Evolutionary conservation across 2,113 vertebrate genomes (phyloP), one percentile per base, ranked within the genome.

Genomic region (Trinectes maculatus): DNA sequence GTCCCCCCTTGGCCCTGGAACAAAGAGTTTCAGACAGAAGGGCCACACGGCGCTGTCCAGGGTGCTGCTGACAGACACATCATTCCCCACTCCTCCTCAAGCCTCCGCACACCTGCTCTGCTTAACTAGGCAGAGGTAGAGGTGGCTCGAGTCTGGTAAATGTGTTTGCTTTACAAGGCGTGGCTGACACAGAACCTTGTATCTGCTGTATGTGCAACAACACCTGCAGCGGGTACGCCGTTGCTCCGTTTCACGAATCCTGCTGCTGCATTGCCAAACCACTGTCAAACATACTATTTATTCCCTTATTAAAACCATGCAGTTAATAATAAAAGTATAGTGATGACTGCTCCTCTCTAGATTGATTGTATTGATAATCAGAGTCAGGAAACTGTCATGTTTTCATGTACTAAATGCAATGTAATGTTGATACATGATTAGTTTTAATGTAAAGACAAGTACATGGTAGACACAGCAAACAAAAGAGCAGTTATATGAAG

Each of bases 51-150:
- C 85, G 85, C 89, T 91, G 68, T 93, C 84, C 89, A 87, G 69
- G 89, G 87, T 91, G 74, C 92, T 91, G 81, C 89, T 90, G 77
- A 84, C 80, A 84, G 71, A 87, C 76, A 77, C 74, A 74, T 85
- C 55, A 76, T 86, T 72, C 83, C 61, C 63, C 52, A 63, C 47
- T 74, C 67, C 68, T 70, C 48, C 42, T 65, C 21, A 48, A 82
- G 70, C 62, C 79, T 55, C 42, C 66, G 42, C 36, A 44, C 82
- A 80, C 77, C 79, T 84, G 67, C 57, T 64, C 66, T 44, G 44
- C 57, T 68, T 78, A 76, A 84, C 60, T 58, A 75, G 76, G 61
- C 78, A 62, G 53, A 67, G 51, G 18, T 56, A 44, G 62, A 69
- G n/a, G 56, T 37, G 46, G 60, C 52, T 9, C 7, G 57, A 48